These are phyloP conservation scores for Sylvietta virens DNA, from an alignment of 2,113 vertebrate genomes.

Conservation along the genomic window DNA sequence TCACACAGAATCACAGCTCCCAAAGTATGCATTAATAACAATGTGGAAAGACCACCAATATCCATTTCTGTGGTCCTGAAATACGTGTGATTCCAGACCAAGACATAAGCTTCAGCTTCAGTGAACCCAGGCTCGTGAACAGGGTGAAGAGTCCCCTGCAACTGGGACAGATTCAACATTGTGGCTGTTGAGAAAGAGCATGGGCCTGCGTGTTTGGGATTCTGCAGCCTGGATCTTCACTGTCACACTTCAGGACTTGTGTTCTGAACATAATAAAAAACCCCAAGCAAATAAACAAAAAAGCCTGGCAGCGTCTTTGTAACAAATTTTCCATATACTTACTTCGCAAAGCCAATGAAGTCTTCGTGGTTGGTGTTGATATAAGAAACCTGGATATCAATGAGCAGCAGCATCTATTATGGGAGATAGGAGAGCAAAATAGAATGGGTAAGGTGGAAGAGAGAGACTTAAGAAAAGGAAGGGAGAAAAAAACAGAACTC, in stretches of 20 bases:
- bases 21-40: not conserved
- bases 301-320: not conserved
- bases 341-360: conserved; percentile 93
- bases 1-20: not conserved
- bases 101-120: not conserved
- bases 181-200: not conserved
- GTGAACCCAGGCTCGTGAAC: not conserved
- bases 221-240: not conserved
- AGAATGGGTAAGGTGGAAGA: not conserved
- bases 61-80: not conserved
- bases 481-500: not conserved
- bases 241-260: not conserved
- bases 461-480: not conserved
- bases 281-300: not conserved
- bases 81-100: not conserved
- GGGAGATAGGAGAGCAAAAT: not conserved
- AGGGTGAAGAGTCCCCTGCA: not conserved
- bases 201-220: not conserved
- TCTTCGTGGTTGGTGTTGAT: conserved; percentile 97
- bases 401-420: conserved; percentile 82
- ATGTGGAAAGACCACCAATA: not conserved
- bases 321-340: conserved; percentile 48
- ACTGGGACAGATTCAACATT: not conserved
- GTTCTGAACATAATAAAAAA: not conserved
- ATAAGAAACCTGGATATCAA: conserved; percentile 92